Conservation (phyloP, 2,888 invertebrate species). For the Parelbella ahira region DNA sequence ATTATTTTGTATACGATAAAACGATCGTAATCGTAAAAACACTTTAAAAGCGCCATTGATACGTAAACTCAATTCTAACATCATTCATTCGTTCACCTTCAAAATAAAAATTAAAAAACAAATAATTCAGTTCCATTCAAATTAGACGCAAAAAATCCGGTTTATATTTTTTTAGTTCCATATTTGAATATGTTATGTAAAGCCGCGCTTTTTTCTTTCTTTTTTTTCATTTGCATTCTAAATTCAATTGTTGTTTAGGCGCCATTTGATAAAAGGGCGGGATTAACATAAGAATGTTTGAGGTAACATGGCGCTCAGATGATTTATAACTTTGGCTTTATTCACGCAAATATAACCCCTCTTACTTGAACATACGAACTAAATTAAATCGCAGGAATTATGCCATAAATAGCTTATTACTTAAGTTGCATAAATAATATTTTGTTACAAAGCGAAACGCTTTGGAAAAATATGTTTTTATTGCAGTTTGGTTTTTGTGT, state of each 20-base stretch:
- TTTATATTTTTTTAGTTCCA: slow-evolving; percentile 8
- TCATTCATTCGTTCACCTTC: background rate
- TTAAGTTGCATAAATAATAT: slow-evolving; percentile 8
- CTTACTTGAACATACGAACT: background rate
- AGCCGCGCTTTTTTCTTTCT: slow-evolving; percentile 4
- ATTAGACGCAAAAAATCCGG: slow-evolving; percentile 10
- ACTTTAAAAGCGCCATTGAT: too few species aligned
- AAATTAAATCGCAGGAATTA: background rate
- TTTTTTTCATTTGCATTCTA: slow-evolving; percentile 31
- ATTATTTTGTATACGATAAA: too few species aligned
- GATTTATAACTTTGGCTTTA: slow-evolving; percentile 12
- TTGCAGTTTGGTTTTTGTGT: background rate
- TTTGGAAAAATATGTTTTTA: slow-evolving; percentile 5
- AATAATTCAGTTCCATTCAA: slow-evolving; percentile 5
- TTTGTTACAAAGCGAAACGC: slow-evolving; percentile 6
- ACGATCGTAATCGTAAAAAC: too few species aligned
- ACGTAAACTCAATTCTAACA: background rate
- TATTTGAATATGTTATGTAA: slow-evolving; percentile 11
- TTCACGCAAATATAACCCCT: background rate
- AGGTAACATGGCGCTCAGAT: slow-evolving; percentile 20
- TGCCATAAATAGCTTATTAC: background rate
- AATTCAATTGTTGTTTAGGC: slow-evolving; percentile 29
- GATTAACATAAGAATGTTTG: slow-evolving; percentile 24
- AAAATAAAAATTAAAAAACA: background rate
- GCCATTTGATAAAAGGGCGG: slow-evolving; percentile 26